Evolutionary conservation across 2,888 invertebrate genomes (phyloP).

Genomic region (Ommatoiulus sabulosus): DNA sequence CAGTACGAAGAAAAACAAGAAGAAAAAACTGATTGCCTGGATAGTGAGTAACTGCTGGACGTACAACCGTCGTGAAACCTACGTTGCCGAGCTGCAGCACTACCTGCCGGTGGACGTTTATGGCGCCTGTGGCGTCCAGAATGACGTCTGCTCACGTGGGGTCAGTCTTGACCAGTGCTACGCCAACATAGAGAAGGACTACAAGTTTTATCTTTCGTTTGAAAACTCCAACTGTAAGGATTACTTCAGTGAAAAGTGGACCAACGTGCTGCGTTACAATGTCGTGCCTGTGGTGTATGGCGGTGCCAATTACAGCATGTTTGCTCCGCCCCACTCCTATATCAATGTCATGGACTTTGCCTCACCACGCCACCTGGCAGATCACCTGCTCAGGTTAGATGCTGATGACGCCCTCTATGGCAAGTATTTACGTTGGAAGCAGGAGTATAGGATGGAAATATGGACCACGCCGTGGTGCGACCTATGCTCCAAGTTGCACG

Average conservation of each 20-base stretch:
- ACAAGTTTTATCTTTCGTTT: constrained; percentile 61
- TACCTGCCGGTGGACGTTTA: constrained; percentile 59
- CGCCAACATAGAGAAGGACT: constrained; percentile 45
- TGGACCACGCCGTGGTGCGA: not conserved
- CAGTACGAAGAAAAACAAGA: constrained; percentile 57
- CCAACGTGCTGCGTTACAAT: constrained; percentile 4
- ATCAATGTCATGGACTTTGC: constrained; percentile 52
- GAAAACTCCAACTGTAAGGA: constrained; percentile 61
- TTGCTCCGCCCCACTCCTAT: constrained; percentile 53
- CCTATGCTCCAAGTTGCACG: constrained; percentile 54
- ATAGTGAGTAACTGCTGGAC: constrained; percentile 65
- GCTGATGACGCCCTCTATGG: constrained; percentile 51
- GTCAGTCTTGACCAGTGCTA: constrained; percentile 37
- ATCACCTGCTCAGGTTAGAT: constrained; percentile 41
- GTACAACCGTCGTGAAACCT: constrained; percentile 56
- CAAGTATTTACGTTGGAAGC: constrained; percentile 54
- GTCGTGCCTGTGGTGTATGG: constrained; percentile 58
- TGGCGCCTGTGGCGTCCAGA: constrained; percentile 57
- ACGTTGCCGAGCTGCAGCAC: constrained; percentile 58
- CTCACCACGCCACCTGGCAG: constrained; percentile 51
- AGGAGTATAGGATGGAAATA: not conserved
- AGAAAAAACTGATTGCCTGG: constrained; percentile 63
- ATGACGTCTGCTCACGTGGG: constrained; percentile 4
- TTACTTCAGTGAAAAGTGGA: constrained; percentile 61
- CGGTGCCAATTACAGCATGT: constrained; percentile 41